These are phyloP conservation scores for Telmatochromis brichardi DNA, from an alignment of 2,113 vertebrate species.

Conservation along the genomic window DNA sequence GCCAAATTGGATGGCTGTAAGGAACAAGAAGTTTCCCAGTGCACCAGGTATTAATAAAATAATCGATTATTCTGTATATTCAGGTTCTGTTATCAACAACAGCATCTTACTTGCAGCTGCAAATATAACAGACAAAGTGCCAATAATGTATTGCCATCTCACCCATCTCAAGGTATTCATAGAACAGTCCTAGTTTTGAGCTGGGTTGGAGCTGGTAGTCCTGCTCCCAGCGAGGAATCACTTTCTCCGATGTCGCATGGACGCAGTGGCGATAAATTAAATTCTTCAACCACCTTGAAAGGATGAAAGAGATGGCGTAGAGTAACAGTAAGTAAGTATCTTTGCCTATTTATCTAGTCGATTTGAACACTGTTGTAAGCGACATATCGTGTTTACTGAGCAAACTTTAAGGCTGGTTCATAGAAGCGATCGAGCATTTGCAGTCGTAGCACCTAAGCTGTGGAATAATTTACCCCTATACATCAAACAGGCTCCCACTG, in stretches of 20 bases:
- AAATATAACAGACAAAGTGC: neutral
- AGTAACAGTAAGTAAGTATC: rapidly evolving
- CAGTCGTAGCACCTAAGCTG: too few species aligned
- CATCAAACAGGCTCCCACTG: too few species aligned
- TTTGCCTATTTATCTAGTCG: neutral
- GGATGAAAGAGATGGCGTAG: rapidly evolving
- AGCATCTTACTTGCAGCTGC: neutral
- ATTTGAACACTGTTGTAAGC: neutral
- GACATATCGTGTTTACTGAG: rapidly evolving
- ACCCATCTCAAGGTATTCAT: constrained; percentile 98
- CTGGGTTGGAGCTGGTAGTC: constrained; percentile 83
- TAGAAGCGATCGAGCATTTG: too few species aligned
- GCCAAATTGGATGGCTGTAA: constrained; percentile 91
- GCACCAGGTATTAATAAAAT: neutral
- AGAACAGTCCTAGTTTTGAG: constrained; percentile 83
- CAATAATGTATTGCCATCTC: constrained; percentile 15
- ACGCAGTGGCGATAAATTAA: constrained; percentile 73
- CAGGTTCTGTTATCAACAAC: neutral
- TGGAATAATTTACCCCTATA: too few species aligned
- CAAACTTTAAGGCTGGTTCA: too few species aligned
- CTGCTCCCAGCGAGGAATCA: constrained; percentile 85
- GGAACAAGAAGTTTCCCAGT: neutral
- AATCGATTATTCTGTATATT: neutral
- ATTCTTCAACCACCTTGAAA: constrained; percentile 86
- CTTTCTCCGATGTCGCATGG: constrained; percentile 63